phyloP scores from a whole-genome alignment of 2,888 invertebrate genomes.

The Sicus ferrugineus region DNA sequence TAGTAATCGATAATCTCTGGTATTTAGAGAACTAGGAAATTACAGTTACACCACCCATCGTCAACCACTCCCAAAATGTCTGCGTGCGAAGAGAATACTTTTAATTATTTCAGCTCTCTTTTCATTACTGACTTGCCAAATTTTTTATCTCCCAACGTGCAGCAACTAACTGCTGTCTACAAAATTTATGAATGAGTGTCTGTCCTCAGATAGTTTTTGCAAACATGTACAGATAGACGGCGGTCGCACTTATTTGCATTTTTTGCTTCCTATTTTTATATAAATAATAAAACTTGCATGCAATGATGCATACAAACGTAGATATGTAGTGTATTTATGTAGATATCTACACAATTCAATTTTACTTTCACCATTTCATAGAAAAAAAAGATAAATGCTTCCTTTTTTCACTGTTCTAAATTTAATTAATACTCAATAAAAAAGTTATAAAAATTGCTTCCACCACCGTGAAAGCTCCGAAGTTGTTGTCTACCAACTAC shows the following conservation, averaged over 20 bases:
- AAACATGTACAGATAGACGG: too few species aligned
- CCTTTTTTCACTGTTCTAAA: slow-evolving; percentile 10
- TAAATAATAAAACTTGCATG: neutral
- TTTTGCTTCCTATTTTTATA: neutral
- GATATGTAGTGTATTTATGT: neutral
- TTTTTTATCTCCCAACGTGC: neutral
- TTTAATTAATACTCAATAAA: slow-evolving; percentile 22
- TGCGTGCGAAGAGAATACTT: neutral
- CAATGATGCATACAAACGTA: neutral
- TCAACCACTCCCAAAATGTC: too few species aligned
- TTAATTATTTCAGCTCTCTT: neutral
- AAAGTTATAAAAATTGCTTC: slow-evolving; percentile 3
- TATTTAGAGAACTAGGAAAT: too few species aligned
- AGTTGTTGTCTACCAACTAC: neutral
- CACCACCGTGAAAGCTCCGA: neutral
- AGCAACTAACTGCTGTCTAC: slow-evolving; percentile 13
- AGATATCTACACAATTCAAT: neutral
- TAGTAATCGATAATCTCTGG: too few species aligned
- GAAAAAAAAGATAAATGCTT: neutral
- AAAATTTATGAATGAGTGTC: slow-evolving; percentile 24
- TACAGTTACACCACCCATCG: too few species aligned
- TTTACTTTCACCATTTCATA: slow-evolving; percentile 20
- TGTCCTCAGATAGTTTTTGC: neutral
- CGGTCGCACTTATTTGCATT: neutral
- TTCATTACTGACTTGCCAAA: too few species aligned